Evolutionary conservation across 2,888 invertebrate genomes (phyloP).

Genomic region (Polyploca ridens): DNA sequence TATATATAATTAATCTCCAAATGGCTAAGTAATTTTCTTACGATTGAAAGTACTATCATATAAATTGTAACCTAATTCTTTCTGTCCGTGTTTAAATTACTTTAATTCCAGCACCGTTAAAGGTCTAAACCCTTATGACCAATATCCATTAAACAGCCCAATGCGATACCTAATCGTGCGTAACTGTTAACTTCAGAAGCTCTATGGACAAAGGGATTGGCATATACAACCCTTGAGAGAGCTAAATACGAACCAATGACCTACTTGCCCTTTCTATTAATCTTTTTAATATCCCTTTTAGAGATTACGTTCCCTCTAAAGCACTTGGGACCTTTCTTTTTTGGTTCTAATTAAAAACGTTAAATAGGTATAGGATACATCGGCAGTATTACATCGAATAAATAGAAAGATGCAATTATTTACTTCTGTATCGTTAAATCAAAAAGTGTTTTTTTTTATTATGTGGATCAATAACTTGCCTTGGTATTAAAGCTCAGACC

Average conservation of each 20-base stretch:
- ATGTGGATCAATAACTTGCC: too few relatives aligned
- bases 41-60: slow-evolving; percentile 8
- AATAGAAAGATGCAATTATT: not conserved
- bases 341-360: slow-evolving; percentile 55
- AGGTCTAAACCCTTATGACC: slow-evolving; percentile 37
- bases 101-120: slow-evolving; percentile 38
- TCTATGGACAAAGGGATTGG: slow-evolving; percentile 25
- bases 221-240: slow-evolving; percentile 56
- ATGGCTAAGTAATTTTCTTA: not conserved
- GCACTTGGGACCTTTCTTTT: slow-evolving; percentile 43
- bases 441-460: too few relatives aligned
- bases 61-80: slow-evolving; percentile 20
- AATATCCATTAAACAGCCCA: slow-evolving; percentile 44
- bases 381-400: not conserved
- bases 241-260: slow-evolving; percentile 69
- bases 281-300: slow-evolving; percentile 70
- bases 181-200: slow-evolving; percentile 47
- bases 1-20: not conserved
- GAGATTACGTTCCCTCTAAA: slow-evolving; percentile 44
- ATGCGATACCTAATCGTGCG: slow-evolving; percentile 48
- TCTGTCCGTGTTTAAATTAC: slow-evolving; percentile 24
- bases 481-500: too few relatives aligned
- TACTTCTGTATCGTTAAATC: too few relatives aligned
- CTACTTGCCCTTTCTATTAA: slow-evolving; percentile 67
- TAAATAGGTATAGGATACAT: slow-evolving; percentile 29